Base-by-base conservation (phyloP, 1,140 invertebrate genomes). In the Drosophila subpulchrella region DNA sequence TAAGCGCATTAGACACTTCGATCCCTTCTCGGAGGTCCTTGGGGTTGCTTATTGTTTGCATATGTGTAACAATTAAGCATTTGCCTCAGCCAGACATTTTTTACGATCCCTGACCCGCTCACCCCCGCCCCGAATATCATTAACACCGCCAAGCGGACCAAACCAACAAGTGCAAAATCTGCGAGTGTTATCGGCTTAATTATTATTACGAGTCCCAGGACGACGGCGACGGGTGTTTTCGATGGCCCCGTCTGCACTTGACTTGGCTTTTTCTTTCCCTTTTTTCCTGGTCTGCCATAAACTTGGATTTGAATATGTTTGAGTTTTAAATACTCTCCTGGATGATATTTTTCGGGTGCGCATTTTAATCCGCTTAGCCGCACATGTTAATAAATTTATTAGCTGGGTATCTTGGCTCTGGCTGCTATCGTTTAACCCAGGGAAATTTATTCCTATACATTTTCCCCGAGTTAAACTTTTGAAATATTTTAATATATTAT, bases 51-150 rank as follows among this genome's bases (percentile, higher is more conserved):
- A 84, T 81, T 90, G 84, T 80, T 90, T 90, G 81, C 85, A 89
- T 89, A 85, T 90, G 85, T 89, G 88, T 74, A 82, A 86, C 88
- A 90, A 90, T 91, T 90, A 90, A 88, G 58, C 82, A 84, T 90
- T 86, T 78, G 57, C 72, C 76, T 59, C 58, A 55, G 63, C 66
- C 77, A 89, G 79, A 88, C 83, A 80, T 89, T 88, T 89, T 88
- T 88, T 88, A 89, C 75, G 57, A 62, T 50, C 76, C 47, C 58
- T 46, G 48, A 48, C 51, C 39, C 30, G 11, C 32, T 38, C 11
- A 5, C 57, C n/a, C 11, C 32, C 17, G 10, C 41, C n/a, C 42
- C 20, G 34, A 51, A 73, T 57, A 79, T 83, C 72, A 85, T 85
- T 85, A 85, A 86, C 82, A 85, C 82, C 74, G 55, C 74, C 58